Conservation (phyloP, 2,888 invertebrate genomes). For the Aromia moschata region DNA sequence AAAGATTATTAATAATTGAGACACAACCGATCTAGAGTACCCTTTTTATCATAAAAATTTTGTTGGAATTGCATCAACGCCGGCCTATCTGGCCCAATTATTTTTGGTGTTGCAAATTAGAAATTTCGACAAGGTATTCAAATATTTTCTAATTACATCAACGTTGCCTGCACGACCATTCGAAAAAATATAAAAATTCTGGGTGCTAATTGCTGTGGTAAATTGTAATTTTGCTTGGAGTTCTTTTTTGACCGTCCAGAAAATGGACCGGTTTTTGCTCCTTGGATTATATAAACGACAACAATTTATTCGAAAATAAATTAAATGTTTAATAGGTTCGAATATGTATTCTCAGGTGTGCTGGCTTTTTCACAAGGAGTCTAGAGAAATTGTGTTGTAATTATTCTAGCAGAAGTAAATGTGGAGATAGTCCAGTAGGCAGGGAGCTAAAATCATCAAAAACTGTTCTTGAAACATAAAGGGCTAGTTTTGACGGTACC, state of each 20-base stretch:
- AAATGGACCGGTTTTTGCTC: slow-evolving; percentile 9
- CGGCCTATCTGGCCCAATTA: slow-evolving; percentile 5
- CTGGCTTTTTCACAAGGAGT: no score
- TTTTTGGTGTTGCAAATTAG: slow-evolving; percentile 22
- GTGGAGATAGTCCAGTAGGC: no score
- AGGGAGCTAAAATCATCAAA: no score
- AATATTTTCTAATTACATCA: slow-evolving; percentile 21
- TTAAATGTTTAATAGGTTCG: not conserved
- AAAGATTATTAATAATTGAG: slow-evolving; percentile 1
- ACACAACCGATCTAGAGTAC: not conserved
- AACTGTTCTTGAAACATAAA: no score
- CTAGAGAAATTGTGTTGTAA: no score
- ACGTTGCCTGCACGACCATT: not conserved
- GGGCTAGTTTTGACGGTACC: no score
- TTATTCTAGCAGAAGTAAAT: no score
- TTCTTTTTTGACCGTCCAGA: slow-evolving; percentile 1
- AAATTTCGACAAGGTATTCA: slow-evolving; percentile 20
- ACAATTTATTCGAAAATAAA: not conserved
- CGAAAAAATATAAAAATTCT: slow-evolving; percentile 23
- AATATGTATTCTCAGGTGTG: no score
- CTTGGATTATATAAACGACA: not conserved
- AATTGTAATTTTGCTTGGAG: slow-evolving; percentile 15
- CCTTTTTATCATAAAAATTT: slow-evolving; percentile 2
- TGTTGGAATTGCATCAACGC: not conserved
- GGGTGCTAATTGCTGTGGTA: slow-evolving; percentile 13